These are phyloP conservation scores for Chaetorhynchus papuensis DNA, from an alignment of 2,113 vertebrate genomes.

Conservation along the genomic window DNA sequence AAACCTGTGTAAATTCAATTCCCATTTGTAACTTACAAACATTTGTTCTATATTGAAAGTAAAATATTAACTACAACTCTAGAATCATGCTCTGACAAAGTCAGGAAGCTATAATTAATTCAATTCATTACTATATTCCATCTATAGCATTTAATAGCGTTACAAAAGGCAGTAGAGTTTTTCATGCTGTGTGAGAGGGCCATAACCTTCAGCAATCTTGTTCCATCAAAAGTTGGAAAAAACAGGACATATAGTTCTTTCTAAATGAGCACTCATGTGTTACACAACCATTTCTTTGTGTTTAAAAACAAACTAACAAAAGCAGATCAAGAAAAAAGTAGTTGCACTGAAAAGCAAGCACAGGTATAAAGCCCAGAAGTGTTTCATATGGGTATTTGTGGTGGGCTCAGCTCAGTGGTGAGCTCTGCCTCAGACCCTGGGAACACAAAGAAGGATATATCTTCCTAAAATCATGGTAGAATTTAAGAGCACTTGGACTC, in stretches of 20 bases:
- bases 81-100: background rate
- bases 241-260: background rate
- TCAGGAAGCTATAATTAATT: background rate
- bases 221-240: background rate
- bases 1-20: background rate
- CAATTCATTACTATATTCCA: background rate
- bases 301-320: background rate
- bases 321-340: background rate
- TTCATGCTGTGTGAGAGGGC: background rate
- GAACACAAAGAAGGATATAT: background rate
- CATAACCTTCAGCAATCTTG: background rate
- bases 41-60: background rate
- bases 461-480: background rate
- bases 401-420: background rate
- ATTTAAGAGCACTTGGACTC: background rate
- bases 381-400: background rate
- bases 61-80: background rate
- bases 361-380: background rate
- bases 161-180: background rate
- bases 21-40: background rate
- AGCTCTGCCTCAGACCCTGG: background rate
- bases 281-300: background rate
- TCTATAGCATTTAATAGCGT: background rate
- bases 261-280: background rate
- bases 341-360: background rate